Percentiles rank a stretch among this genome's conserved stretches.
Conservation (phyloP, 2,888 invertebrate genomes). For the Trissoscelio sp. region DNA sequence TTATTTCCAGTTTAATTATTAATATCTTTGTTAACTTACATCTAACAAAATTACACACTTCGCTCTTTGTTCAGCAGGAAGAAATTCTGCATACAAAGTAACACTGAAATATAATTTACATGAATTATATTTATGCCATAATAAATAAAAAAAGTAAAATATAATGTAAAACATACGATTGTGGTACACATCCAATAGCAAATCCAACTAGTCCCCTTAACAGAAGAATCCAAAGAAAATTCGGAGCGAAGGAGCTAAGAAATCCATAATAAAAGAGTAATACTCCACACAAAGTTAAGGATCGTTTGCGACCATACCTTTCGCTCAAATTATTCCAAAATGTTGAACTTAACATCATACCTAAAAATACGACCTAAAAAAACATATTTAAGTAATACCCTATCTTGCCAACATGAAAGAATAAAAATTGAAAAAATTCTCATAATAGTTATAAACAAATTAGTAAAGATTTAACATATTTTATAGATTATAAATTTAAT, state of each 20-base stretch:
- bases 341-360: conserved; percentile 98
- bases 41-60: conserved; percentile 97
- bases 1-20: too few relatives aligned
- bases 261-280: conserved; percentile 96
- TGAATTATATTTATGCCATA: conserved; percentile 31
- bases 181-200: conserved; percentile 98
- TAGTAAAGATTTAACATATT: too few relatives aligned
- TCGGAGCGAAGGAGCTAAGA: conserved; percentile 95
- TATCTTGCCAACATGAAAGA: neutral
- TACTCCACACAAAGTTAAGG: conserved; percentile 95
- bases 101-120: conserved; percentile 86
- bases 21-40: too few relatives aligned
- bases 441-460: too few relatives aligned
- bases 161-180: conserved; percentile 90
- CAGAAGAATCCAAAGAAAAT: conserved; percentile 94
- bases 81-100: conserved; percentile 97
- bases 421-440: too few relatives aligned
- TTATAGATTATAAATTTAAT: too few relatives aligned
- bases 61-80: conserved; percentile 96
- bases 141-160: conserved; percentile 53
- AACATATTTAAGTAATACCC: neutral
- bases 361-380: conserved; percentile 91
- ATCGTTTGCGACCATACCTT: conserved; percentile 95
- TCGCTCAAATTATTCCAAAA: conserved; percentile 98
- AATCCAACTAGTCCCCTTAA: conserved; percentile 97